Percentiles rank a stretch among this genome's conserved stretches.
Conservation (phyloP, 64 coral and sea anemone species). For the Actinia equina region DNA sequence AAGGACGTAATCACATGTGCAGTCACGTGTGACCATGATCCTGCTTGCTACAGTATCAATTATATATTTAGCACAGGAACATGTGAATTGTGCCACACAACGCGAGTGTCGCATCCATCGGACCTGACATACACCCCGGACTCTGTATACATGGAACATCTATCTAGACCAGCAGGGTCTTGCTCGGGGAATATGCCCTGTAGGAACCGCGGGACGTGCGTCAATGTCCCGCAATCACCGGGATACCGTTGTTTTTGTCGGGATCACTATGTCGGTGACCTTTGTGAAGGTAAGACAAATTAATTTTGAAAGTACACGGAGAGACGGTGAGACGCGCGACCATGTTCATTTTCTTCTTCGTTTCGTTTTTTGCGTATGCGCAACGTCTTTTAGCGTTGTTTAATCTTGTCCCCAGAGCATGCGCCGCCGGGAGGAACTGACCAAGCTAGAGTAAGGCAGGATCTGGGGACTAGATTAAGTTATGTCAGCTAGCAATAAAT, state of each 20-base stretch:
- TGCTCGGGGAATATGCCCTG: conserved; percentile 47
- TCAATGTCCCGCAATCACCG: conserved; percentile 28
- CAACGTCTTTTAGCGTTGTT: too few species aligned
- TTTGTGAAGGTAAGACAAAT: conserved; percentile 32
- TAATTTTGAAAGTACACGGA: too few species aligned
- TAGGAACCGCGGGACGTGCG: conserved; percentile 45
- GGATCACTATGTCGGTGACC: conserved; percentile 39
- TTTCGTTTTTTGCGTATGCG: too few species aligned
- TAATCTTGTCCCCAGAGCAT: too few species aligned
- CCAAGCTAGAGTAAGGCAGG: too few species aligned
- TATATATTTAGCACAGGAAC: conserved; percentile 22
- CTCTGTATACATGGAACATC: conserved; percentile 38
- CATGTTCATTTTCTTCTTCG: too few species aligned
- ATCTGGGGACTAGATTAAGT: too few species aligned
- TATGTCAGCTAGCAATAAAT: too few species aligned
- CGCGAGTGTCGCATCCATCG: conserved; percentile 9
- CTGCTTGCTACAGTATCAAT: conserved; percentile 54
- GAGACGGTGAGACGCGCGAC: too few species aligned
- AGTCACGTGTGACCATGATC: conserved; percentile 36
- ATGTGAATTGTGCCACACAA: conserved; percentile 26
- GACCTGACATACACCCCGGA: conserved; percentile 16
- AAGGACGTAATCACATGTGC: conserved; percentile 22
- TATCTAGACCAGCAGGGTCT: conserved; percentile 44
- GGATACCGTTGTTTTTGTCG: conserved; percentile 44
- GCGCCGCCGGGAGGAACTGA: too few species aligned